Evolutionary conservation across 2,888 invertebrate genomes (phyloP).

Genomic region (Dicranocentrus wangi): DNA sequence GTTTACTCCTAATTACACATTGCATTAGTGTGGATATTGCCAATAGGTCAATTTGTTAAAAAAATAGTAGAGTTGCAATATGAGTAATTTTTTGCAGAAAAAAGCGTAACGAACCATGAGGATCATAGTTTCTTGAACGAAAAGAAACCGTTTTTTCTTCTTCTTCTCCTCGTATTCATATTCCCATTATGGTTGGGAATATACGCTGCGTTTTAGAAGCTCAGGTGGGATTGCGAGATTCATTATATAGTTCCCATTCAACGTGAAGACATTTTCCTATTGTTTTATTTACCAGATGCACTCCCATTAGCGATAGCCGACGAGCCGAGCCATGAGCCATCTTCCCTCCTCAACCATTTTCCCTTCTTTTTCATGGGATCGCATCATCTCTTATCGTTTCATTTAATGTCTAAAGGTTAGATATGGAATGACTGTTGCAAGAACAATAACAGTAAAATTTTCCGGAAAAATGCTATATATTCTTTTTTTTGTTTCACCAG

Average conservation of each 20-base stretch:
- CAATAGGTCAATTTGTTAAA: too few species aligned
- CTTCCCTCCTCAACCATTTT: constrained; percentile 4
- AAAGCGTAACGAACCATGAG: too few species aligned
- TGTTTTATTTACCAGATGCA: constrained; percentile 29
- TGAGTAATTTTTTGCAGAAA: too few species aligned
- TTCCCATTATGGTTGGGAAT: not conserved
- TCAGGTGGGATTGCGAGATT: constrained; percentile 24
- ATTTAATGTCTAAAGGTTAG: constrained; percentile 44
- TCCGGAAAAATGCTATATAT: not conserved
- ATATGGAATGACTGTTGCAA: constrained; percentile 24
- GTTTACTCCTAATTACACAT: too few species aligned
- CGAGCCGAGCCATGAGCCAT: not conserved
- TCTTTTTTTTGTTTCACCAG: constrained; percentile 20
- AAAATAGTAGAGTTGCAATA: too few species aligned
- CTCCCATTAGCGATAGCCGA: not conserved
- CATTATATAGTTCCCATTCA: not conserved
- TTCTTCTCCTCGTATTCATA: too few species aligned
- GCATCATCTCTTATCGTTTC: constrained; percentile 34
- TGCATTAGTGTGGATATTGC: too few species aligned
- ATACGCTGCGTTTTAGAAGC: not conserved
- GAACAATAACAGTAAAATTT: constrained; percentile 45
- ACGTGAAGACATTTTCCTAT: constrained; percentile 15
- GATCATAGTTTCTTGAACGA: too few species aligned
- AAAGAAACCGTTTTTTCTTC: too few species aligned
- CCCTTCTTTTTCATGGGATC: constrained; percentile 19